Evolutionary conservation across 2,797 vertebrate genomes (phyloP).

Genomic region (Clamator glandarius): DNA sequence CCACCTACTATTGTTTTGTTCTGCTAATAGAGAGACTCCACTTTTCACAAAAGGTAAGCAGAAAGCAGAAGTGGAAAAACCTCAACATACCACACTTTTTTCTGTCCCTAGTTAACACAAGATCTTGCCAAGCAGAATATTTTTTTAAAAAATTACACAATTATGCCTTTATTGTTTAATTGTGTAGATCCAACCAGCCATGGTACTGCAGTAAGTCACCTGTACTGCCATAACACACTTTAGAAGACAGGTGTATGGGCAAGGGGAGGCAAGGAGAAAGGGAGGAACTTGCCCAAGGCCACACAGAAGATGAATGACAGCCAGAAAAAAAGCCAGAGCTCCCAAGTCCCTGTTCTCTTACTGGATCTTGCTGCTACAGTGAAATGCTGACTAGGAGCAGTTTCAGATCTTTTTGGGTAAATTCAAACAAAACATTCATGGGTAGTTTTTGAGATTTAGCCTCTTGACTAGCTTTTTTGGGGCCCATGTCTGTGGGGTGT

Average conservation of each 20-base stretch:
- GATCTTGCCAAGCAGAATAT: not conserved
- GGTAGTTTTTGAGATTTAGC: not conserved
- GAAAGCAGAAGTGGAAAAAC: not conserved
- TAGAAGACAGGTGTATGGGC: not conserved
- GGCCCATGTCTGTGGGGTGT: rapidly evolving
- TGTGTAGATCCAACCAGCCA: not conserved
- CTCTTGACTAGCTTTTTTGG: not conserved
- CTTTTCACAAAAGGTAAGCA: not conserved
- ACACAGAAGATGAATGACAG: not conserved
- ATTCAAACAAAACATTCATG: not conserved
- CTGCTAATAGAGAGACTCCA: not conserved
- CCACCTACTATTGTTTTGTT: not conserved
- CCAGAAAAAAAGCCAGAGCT: not conserved
- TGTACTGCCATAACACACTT: not conserved
- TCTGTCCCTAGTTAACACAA: not conserved
- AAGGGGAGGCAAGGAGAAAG: not conserved
- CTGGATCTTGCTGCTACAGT: not conserved
- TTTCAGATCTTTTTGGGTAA: not conserved
- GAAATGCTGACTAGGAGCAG: not conserved
- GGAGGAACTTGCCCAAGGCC: not conserved
- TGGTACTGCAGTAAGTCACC: not conserved
- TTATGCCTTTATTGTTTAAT: not conserved
- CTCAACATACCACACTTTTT: not conserved
- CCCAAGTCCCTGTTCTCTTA: not conserved
- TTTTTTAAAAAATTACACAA: not conserved